A percentile compares a stretch with the other conserved stretches of the same genome.
These are phyloP conservation scores for Lagopus muta DNA, from an alignment of 2,113 vertebrate genomes.

Conservation along the genomic window DNA sequence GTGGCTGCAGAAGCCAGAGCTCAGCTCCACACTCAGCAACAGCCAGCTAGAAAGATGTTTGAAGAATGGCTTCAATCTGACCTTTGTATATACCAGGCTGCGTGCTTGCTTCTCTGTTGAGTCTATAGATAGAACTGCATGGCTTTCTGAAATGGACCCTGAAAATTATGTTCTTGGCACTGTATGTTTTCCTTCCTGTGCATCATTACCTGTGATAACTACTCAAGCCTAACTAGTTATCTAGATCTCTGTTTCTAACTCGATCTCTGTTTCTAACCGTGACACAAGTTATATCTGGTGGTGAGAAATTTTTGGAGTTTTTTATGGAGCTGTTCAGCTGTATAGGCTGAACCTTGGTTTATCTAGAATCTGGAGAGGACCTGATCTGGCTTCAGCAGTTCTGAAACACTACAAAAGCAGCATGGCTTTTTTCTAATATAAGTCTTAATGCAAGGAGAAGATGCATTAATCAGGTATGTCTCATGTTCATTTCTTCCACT, in stretches of 20 bases:
- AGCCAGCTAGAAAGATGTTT: neutral
- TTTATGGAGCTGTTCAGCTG: neutral
- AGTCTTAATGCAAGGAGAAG: neutral
- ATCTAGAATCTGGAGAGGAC: neutral
- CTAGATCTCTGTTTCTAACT: neutral
- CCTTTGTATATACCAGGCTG: slow-evolving; percentile 24
- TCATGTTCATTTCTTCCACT: neutral
- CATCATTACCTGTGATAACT: neutral
- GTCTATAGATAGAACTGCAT: neutral
- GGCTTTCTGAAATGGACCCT: neutral
- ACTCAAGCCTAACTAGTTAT: slow-evolving; percentile 3
- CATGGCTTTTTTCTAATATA: neutral
- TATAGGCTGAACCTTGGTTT: neutral
- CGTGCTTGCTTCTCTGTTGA: neutral
- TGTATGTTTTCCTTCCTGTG: neutral
- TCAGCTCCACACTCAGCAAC: neutral
- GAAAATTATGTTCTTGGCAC: neutral
- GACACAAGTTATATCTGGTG: neutral
- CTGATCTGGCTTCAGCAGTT: neutral
- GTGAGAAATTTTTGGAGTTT: neutral
- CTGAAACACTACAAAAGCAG: neutral
- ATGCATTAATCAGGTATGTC: neutral
- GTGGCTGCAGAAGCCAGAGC: neutral
- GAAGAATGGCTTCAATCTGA: slow-evolving; percentile 13
- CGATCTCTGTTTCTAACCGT: neutral